Conservation (phyloP, 2,113 vertebrate genomes). For the Ctenomys sociabilis region DNA sequence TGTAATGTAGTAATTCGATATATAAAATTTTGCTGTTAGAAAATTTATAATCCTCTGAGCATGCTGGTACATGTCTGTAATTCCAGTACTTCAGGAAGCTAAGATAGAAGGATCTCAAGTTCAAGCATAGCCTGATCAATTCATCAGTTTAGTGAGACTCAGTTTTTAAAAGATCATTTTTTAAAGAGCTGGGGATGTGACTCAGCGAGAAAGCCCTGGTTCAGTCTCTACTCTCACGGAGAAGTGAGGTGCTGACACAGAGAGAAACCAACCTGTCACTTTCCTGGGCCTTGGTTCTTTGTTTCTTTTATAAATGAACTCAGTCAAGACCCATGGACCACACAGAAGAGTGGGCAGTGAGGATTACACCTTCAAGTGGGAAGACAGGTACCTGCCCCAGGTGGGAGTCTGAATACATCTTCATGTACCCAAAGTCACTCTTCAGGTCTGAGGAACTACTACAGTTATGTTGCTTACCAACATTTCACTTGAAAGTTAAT, state of each 20-base stretch:
- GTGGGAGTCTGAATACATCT: background rate
- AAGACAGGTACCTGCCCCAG: background rate
- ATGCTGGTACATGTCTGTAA: background rate
- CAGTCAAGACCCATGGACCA: background rate
- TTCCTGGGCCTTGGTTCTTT: background rate
- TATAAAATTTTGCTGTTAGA: background rate
- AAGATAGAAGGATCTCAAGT: background rate
- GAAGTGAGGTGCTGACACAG: background rate
- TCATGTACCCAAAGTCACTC: background rate
- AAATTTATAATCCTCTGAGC: background rate
- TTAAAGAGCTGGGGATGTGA: background rate
- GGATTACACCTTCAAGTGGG: background rate
- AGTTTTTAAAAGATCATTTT: background rate
- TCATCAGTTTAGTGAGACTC: background rate
- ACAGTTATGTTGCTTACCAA: background rate
- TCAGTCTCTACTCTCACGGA: background rate
- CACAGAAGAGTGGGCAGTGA: background rate
- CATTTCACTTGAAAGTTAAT: background rate
- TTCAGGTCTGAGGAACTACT: background rate
- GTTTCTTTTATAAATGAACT: background rate
- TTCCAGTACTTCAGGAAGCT: background rate
- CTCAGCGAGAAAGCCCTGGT: background rate
- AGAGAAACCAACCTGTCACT: background rate
- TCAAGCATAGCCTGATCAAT: background rate
- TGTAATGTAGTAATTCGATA: constrained; percentile 1